A percentile compares a stretch with the other conserved stretches of the same genome.
Conservation (phyloP, 2,113 vertebrate genomes). For the Colius striatus region DNA sequence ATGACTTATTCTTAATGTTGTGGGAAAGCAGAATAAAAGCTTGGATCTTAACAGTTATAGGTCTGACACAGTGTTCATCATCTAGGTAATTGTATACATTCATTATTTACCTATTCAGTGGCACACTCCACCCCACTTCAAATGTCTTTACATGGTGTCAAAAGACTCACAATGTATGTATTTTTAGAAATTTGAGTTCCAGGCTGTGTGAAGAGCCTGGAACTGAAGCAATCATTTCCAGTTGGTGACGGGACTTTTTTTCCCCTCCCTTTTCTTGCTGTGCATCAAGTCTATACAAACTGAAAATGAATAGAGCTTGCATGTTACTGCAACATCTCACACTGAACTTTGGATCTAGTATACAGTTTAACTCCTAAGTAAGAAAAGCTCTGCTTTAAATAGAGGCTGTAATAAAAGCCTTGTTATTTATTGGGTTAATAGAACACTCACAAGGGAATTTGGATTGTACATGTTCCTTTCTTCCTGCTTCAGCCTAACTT, state of each 20-base stretch:
- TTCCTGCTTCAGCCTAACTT: conserved; percentile 27
- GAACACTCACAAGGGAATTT: background rate
- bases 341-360: background rate
- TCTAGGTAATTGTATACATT: background rate
- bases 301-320: background rate
- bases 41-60: background rate
- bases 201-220: background rate
- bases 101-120: background rate
- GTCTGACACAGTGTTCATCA: background rate
- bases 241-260: background rate
- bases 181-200: background rate
- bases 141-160: background rate
- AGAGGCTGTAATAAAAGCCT: background rate
- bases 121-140: background rate
- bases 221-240: background rate
- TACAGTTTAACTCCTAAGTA: background rate
- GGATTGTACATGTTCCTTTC: background rate
- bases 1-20: background rate
- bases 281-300: background rate
- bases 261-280: background rate
- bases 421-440: conserved; percentile 28
- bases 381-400: background rate
- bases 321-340: background rate
- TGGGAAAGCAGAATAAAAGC: background rate
- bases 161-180: background rate